These are phyloP conservation scores for Orgyia antiqua DNA, from an alignment of 2,888 invertebrate genomes.

Conservation along the genomic window DNA sequence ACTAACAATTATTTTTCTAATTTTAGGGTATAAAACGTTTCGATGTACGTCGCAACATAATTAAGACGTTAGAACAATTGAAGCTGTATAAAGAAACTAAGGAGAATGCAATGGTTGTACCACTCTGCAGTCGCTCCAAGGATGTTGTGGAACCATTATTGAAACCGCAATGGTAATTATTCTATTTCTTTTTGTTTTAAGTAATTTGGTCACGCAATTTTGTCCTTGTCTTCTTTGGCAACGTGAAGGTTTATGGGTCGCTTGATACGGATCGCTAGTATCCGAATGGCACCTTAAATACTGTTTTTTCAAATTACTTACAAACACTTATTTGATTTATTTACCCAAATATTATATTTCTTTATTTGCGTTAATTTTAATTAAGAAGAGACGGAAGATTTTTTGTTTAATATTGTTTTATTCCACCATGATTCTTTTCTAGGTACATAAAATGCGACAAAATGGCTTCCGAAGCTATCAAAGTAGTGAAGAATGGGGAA, in stretches of 20 bases:
- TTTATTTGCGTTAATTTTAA: no score
- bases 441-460: slow-evolving; percentile 92
- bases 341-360: no score
- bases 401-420: no score
- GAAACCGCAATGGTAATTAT: slow-evolving; percentile 95
- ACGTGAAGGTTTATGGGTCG: not conserved
- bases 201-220: no score
- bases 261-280: no score
- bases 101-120: slow-evolving; percentile 97
- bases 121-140: slow-evolving; percentile 96
- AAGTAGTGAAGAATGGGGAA: slow-evolving; percentile 87
- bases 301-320: no score
- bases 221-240: not conserved
- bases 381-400: no score
- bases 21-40: slow-evolving; percentile 92
- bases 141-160: slow-evolving; percentile 98
- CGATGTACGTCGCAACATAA: slow-evolving; percentile 89
- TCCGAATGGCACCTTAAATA: no score
- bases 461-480: slow-evolving; percentile 92
- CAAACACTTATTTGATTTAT: no score
- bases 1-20: no score
- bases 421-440: no score
- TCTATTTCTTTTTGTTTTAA: not conserved
- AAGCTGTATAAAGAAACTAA: slow-evolving; percentile 87
- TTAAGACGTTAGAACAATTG: slow-evolving; percentile 84